phyloP scores from a whole-genome alignment of 2,797 vertebrate species.

The Phataginus tricuspis region DNA sequence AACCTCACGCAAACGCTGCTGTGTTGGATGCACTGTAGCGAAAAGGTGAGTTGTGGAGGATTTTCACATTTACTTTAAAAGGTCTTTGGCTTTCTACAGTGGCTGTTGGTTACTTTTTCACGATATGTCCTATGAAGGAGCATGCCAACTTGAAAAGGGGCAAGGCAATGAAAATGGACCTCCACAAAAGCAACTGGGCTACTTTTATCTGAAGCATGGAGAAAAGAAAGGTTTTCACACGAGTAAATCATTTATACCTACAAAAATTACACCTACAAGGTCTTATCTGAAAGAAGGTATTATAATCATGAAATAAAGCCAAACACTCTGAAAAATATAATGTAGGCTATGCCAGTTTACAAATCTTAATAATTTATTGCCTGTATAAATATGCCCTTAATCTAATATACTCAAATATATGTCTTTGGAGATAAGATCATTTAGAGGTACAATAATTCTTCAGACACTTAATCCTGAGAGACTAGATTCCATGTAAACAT shows the following conservation, averaged over 20 bases:
- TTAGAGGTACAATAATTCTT: not conserved
- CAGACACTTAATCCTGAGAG: not conserved
- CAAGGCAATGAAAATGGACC: not conserved
- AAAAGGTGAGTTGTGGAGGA: not conserved
- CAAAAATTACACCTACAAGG: not conserved
- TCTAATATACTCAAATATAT: constrained; percentile 24
- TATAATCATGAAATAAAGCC: not conserved
- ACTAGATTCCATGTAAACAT: not conserved
- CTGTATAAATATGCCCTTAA: not conserved
- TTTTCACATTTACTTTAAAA: constrained; percentile 28
- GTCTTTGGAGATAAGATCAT: constrained; percentile 32
- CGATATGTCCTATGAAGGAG: not conserved
- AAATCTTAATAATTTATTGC: not conserved
- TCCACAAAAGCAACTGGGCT: not conserved
- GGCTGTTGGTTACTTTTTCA: not conserved
- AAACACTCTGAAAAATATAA: not conserved
- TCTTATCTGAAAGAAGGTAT: not conserved
- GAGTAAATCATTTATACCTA: not conserved
- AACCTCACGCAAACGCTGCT: not conserved
- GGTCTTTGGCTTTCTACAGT: not conserved
- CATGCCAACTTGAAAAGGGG: not conserved
- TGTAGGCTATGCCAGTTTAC: not conserved
- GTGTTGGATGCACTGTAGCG: not conserved
- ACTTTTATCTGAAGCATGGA: not conserved
- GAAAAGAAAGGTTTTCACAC: constrained; percentile 1